Base-by-base conservation (phyloP, 2,888 invertebrate species). In the Drosophila kuntzei region DNA sequence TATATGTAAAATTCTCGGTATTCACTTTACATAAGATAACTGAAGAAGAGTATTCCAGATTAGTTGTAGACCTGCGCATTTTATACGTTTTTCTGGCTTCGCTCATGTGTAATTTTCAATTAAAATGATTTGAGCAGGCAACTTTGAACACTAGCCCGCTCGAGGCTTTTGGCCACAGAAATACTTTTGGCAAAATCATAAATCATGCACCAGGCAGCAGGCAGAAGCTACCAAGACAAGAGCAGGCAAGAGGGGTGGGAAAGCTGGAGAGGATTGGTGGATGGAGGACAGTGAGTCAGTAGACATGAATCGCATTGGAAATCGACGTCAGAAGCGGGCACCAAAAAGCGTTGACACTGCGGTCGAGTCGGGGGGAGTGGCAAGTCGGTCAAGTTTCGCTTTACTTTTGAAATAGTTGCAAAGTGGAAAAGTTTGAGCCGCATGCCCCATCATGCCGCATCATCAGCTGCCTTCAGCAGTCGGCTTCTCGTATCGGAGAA, bases 61-160 rank as follows among this genome's bases (percentile, higher is more conserved):
- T 60, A 66, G 50, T 46, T 49, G n/a, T 54, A n/a, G 12, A 20
- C 12, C n/a, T 14, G 16, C 9, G 36, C 39, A 47, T 61, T 60
- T 61, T 51, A 57, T 54, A 55, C 46, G 51, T 59, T 60, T 71
- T 73, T 70, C 57, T 69, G 79, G 80, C 89, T 84, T 77, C 86
- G 88, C 84, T 90, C 80, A 89, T 90, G 90, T 90, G 90, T 88
- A 88, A 90, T 89, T 89, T 89, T 88, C 89, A 90, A 89, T 89
- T 90, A 89, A 89, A 89, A 89, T 88, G 89, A 79, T 87, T 85
- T 89, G 82, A 76, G 83, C 83, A 80, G 89, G 81, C 81, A 85
- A 84, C 82, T 80, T 82, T 78, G 87, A 81, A 80, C 84, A 61
- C 46, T 73, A 64, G 70, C 41, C 74, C 64, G 64, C 60, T 54